Base-by-base conservation (phyloP, 2,888 invertebrate genomes). In the Andrena bicolor region DNA sequence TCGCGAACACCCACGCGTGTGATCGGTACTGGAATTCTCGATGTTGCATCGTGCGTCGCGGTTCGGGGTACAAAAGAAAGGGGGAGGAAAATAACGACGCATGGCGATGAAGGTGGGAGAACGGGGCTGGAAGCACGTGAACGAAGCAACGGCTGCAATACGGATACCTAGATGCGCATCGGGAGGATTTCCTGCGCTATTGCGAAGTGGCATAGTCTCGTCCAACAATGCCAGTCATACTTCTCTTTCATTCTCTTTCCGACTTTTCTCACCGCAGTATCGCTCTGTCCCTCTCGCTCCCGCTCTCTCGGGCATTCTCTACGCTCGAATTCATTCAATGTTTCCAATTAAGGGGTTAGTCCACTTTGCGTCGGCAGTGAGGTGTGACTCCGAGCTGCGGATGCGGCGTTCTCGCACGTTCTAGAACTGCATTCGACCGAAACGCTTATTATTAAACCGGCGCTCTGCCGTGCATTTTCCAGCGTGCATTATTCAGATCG, bases 321-420 rank as follows among this genome's bases (percentile, higher is more conserved):
- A 74, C 82, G 80, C 79, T 86, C 86, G 85, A 88, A 88, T 88
- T 85, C 88, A 85, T 85, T 86, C 88, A 82, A 88, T 85, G 86
- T 86, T 86, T 83, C 86, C 88, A 88, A 88, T 88, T 88, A 88
- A 88, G 88, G 86, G 88, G 88, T 88, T 88, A 85, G 88, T 80
- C 86, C 86, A 88, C 86, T 88, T 88, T 88, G 77, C 83, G 88
- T 61, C 82, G 82, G 86, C 88, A 88, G 86, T 86, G 88, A 88
- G 83, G 86, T 88, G 86, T 88, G 88, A 88, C 88, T 88, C 77
- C 51, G 82, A 60, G 56, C 77, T 68, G 85, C 83, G 86, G 86
- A 86, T 86, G 87, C 81, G 78, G 78, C 77, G 72, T 77, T 84
- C 86, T 86, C 88, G 88, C 85, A 85, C 86, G 88, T 86, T 88